Base-by-base conservation (phyloP, 1,140 invertebrate species). In the Sitophilus oryzae region DNA sequence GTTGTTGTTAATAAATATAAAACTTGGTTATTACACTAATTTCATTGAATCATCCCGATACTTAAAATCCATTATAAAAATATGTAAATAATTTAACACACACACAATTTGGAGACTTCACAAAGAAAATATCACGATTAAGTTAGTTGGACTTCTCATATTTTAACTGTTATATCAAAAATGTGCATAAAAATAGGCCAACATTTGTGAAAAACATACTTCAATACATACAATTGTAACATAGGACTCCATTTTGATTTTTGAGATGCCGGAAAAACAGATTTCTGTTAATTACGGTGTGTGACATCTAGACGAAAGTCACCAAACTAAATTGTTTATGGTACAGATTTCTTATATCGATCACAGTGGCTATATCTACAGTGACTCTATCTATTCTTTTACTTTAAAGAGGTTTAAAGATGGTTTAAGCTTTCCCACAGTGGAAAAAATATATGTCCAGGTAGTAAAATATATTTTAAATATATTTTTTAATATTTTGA, bases 171-270 rank as follows among this genome's bases (percentile, higher is more conserved):
- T 30, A 30, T 30, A 30, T 5, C 25, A 30, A 30, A 19, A 41
- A 15, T 15, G 34, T 16, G 15, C 34, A 8, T 16, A 36, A 48
- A 48, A 48, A 48, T 48, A 48, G 46, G 46, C 46, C 46, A 48
- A 18, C 21, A 48, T 23, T 40, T 40, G n/a, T 15, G 38, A 15
- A 15, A 40, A 15, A 20, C 14, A 40, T 40, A 20, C 18, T 15
- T 40, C 14, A 40, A 15, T 15, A 14, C n/a, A 15, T 14, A 15
- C n/a, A 40, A 20, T 15, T 40, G 14, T 4, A 15, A 20, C 14
- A 15, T 15, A 15, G 14, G 14, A 40, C 38, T 40, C 38, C 38
- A 40, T 40, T 20, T 40, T 40, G 38, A 6, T 40, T 40, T 30
- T 30, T 6, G 5, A 5, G 11, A 30, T 30, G 25, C 11, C 5